Conservation (phyloP, 2,113 vertebrate genomes). For the Aptenodytes patagonicus region DNA sequence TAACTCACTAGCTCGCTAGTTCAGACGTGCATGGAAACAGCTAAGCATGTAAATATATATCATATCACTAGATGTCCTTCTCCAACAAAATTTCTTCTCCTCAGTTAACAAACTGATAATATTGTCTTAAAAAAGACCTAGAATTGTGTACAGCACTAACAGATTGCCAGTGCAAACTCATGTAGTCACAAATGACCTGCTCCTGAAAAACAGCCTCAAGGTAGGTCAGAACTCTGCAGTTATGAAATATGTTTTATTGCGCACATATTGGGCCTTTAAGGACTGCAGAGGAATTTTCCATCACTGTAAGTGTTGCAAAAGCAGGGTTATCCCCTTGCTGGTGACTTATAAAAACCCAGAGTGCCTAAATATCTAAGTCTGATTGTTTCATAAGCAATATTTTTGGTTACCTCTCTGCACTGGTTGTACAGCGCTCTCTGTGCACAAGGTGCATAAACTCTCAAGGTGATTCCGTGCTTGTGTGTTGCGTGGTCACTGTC, state of each 20-base stretch:
- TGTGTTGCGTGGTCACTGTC: background rate
- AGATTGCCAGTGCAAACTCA: background rate
- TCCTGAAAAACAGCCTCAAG: background rate
- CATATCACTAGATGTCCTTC: slow-evolving; percentile 62
- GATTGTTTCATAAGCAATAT: background rate
- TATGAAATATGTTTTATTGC: background rate
- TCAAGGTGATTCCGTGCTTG: background rate
- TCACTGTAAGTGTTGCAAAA: background rate
- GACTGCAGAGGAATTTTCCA: background rate
- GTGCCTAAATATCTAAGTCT: background rate
- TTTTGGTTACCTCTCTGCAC: background rate
- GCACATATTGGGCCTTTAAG: accelerated
- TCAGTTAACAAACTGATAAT: background rate
- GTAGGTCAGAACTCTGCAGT: background rate
- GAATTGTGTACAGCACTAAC: background rate
- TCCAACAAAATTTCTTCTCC: slow-evolving; percentile 38
- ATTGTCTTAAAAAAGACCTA: background rate
- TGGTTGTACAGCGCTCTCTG: background rate
- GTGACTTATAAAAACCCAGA: accelerated
- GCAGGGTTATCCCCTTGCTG: background rate
- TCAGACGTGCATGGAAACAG: background rate
- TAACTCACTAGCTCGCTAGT: background rate
- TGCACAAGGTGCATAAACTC: background rate
- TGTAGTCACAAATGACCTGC: background rate
- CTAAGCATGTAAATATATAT: slow-evolving; percentile 12